These are phyloP conservation scores for Willowsia nigromaculata DNA, from an alignment of 2,888 invertebrate genomes.

Conservation along the genomic window DNA sequence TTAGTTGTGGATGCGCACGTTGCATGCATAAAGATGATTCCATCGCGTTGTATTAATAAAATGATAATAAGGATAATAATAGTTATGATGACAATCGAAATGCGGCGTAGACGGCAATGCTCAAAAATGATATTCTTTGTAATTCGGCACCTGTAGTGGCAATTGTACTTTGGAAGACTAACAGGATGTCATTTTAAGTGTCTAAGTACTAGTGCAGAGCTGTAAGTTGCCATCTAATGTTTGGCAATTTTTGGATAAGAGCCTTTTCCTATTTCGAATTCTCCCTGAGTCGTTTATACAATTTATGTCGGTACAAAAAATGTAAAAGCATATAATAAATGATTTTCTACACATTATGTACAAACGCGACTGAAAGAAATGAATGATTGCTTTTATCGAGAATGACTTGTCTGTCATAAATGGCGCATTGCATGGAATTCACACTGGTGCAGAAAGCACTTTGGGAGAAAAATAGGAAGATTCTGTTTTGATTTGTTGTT, in stretches of 20 bases:
- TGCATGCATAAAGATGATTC: background rate
- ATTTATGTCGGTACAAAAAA: too few relatives aligned
- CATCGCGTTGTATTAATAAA: background rate
- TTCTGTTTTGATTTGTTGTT: slow-evolving; percentile 53
- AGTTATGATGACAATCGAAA: background rate
- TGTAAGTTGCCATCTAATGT: background rate
- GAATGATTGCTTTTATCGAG: too few relatives aligned
- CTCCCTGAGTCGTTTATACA: too few relatives aligned
- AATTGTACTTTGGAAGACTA: background rate
- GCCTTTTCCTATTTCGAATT: too few relatives aligned
- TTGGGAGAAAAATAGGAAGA: slow-evolving; percentile 44
- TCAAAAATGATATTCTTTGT: too few relatives aligned
- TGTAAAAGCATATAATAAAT: too few relatives aligned
- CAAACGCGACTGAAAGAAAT: too few relatives aligned
- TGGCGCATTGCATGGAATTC: background rate
- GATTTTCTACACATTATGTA: too few relatives aligned
- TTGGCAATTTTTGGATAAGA: background rate
- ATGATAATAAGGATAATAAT: background rate
- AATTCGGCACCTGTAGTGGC: too few relatives aligned
- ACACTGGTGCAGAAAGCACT: background rate
- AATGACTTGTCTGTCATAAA: background rate
- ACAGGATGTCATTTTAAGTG: background rate
- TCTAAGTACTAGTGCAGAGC: background rate
- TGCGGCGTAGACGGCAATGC: background rate
- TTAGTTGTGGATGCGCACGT: background rate